These are phyloP conservation scores for Pseudomugil gertrudae DNA, from an alignment of 2,797 vertebrate genomes.

Conservation along the genomic window DNA sequence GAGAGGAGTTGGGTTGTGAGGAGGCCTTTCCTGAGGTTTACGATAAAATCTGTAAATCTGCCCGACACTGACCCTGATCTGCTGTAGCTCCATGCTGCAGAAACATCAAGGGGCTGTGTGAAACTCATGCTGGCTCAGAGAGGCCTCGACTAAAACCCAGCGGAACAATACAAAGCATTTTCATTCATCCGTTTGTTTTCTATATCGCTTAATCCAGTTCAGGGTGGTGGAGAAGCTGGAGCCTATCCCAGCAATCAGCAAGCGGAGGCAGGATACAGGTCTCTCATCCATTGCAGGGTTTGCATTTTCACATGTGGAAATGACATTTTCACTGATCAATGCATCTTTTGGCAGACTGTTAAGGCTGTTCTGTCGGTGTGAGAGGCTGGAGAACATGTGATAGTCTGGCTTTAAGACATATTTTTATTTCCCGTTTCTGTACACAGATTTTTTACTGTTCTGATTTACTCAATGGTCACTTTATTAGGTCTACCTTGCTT, in stretches of 20 bases:
- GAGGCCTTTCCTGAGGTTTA: slow-evolving; percentile 96
- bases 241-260: too few species aligned
- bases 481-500: too few species aligned
- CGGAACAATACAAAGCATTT: neutral
- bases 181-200: too few species aligned
- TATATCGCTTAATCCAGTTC: too few species aligned
- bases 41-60: slow-evolving; percentile 97
- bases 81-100: neutral
- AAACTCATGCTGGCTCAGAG: neutral
- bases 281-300: too few species aligned
- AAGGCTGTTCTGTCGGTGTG: neutral
- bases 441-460: neutral
- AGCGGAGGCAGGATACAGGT: too few species aligned
- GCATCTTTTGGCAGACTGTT: neutral
- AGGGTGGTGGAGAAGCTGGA: too few species aligned
- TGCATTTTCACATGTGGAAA: neutral
- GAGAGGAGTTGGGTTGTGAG: slow-evolving; percentile 89
- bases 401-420: too few species aligned
- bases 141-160: neutral
- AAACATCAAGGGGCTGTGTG: neutral
- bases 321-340: neutral
- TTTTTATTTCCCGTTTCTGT: neutral
- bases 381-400: neutral
- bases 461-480: too few species aligned
- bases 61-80: slow-evolving; percentile 86